Base-by-base conservation (phyloP, 2,113 vertebrate genomes). In the Phylloscopus whistleri region DNA sequence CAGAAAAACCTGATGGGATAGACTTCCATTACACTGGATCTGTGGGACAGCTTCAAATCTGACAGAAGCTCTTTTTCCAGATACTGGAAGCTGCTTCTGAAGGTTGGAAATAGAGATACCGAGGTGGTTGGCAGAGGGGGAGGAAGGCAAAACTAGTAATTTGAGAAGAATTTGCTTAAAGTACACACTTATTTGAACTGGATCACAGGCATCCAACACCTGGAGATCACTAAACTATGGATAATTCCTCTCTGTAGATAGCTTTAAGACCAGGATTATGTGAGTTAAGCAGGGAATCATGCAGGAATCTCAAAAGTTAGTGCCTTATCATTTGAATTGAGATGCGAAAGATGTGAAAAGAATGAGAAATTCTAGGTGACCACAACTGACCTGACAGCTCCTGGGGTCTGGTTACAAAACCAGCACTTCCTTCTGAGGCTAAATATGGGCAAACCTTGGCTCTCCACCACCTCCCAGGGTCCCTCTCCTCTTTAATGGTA, bases 391-490 rank as follows among this genome's bases (percentile, higher is more conserved):
- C 53, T 73, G 53, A 21, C 22, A 43, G 16, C 27, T 67, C 26
- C 64, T 44, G 39, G 4, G 52, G 20, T 7, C 44, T 79, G 23
- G 8, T 64, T 56, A 52, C 27, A 62, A 75, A 87, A 68, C 1
- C 35, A 66, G 30, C 8, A 6, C 1, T 28, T 77, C 8, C 27
- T 53, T 56, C 52, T 43, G 4, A 28, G 11, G 27, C 5, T 49
- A 16, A 49, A 33, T 16, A 48, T 4, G 16, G 56, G 16, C 39
- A 84, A 70, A 35, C 1, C 37, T 55, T 44, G 87, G 11, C 22
- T 78, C 1, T 1, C 27, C 16, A 51, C 0, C 7, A 11, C 10
- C 3, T 17, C 7, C 20, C 23, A 73, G 27, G 14, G 33, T 35
- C 1, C 63, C 20, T 72, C 56, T 55, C 28, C 37, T 55, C 12